phyloP scores from a whole-genome alignment of 1,140 invertebrate species.

The Batillaria attramentaria region DNA sequence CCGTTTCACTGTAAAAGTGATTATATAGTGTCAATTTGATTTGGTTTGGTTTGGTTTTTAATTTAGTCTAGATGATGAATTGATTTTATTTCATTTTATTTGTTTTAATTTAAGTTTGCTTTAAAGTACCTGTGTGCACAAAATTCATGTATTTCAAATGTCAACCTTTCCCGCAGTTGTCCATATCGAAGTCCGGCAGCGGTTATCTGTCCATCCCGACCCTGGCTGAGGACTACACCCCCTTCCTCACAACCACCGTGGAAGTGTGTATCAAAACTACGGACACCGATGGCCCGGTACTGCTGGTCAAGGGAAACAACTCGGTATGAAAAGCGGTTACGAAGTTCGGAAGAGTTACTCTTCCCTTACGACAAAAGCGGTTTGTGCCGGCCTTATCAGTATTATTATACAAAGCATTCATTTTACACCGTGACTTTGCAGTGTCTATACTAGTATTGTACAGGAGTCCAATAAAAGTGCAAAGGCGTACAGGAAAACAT shows the following conservation, averaged over 20 bases:
- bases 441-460: too few relatives aligned
- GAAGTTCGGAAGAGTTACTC: too few relatives aligned
- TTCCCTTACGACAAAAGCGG: too few relatives aligned
- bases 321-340: background rate
- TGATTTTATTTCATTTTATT: background rate
- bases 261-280: slow-evolving; percentile 18
- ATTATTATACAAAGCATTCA: too few relatives aligned
- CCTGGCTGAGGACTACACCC: background rate
- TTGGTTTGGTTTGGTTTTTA: background rate
- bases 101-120: background rate
- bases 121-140: background rate
- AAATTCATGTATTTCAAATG: background rate
- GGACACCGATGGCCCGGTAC: background rate
- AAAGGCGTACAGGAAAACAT: too few relatives aligned
- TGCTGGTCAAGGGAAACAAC: slow-evolving; percentile 26
- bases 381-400: too few relatives aligned
- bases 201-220: slow-evolving; percentile 24
- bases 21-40: background rate
- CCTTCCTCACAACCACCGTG: background rate
- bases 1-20: too few relatives aligned
- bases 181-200: background rate
- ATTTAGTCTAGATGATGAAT: background rate
- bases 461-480: too few relatives aligned
- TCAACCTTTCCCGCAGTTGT: background rate
- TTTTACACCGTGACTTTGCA: too few relatives aligned